These are phyloP conservation scores for Campoletis sonorensis DNA, from an alignment of 1,140 invertebrate genomes.

Conservation along the genomic window DNA sequence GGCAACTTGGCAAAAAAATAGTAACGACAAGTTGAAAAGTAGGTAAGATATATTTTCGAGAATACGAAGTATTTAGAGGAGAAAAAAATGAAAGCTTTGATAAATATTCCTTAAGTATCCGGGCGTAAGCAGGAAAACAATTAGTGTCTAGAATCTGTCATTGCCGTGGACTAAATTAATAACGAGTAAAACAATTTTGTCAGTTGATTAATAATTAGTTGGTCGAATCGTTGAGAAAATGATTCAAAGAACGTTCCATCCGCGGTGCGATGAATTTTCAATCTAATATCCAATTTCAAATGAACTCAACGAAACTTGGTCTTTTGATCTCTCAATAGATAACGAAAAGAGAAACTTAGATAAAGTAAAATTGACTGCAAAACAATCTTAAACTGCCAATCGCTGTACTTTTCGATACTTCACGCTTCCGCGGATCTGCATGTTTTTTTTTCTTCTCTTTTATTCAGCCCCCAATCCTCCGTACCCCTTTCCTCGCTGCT, in stretches of 20 bases:
- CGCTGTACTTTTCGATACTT: constrained; percentile 12
- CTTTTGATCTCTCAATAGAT: not conserved
- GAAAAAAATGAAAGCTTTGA: not conserved
- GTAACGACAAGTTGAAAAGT: not conserved
- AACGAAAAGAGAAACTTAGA: constrained; percentile 24
- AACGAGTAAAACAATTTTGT: too few species aligned
- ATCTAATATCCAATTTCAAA: not conserved
- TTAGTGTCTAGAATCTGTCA: not conserved
- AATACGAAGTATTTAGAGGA: not conserved
- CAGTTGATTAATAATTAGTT: too few species aligned
- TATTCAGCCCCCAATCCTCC: constrained; percentile 13
- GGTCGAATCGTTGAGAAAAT: too few species aligned
- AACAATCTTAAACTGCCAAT: constrained; percentile 21
- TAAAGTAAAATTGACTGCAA: not conserved
- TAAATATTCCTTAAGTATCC: too few species aligned
- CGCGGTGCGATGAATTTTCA: too few species aligned
- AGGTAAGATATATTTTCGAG: not conserved
- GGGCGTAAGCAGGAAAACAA: not conserved
- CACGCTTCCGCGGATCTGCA: not conserved
- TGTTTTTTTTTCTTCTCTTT: constrained; percentile 25
- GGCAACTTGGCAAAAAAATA: not conserved
- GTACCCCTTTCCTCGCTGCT: not conserved
- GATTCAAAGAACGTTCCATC: too few species aligned
- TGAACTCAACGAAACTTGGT: not conserved
- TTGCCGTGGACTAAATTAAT: not conserved